These are phyloP conservation scores for Oxyruncus cristatus DNA, from an alignment of 2,113 vertebrate genomes.

Conservation along the genomic window DNA sequence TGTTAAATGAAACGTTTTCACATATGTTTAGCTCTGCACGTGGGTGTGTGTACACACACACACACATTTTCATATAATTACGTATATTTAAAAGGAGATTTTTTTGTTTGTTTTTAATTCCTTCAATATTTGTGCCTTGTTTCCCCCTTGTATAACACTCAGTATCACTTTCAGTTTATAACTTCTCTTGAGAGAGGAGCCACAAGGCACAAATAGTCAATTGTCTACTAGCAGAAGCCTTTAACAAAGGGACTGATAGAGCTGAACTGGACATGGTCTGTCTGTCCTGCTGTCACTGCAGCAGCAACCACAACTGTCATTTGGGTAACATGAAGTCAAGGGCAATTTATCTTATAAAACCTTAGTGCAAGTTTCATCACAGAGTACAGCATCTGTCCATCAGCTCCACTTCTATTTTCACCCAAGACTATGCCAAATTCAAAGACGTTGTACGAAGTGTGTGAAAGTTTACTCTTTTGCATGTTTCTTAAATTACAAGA, in stretches of 20 bases:
- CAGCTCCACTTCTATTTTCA: not conserved
- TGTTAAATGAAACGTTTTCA: not conserved
- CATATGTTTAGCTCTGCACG: not conserved
- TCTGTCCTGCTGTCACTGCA: constrained; percentile 3
- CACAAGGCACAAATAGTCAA: constrained; percentile 26
- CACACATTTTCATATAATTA: not conserved
- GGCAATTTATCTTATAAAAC: not conserved
- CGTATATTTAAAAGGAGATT: not conserved
- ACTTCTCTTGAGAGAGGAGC: constrained; percentile 15
- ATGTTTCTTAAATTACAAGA: not conserved
- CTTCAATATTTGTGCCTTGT: not conserved
- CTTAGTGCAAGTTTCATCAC: not conserved
- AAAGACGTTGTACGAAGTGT: not conserved
- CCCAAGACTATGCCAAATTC: not conserved
- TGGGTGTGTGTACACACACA: not conserved
- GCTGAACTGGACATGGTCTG: constrained; percentile 4
- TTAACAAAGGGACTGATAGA: constrained; percentile 19
- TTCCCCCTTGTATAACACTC: not conserved
- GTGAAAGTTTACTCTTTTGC: not conserved
- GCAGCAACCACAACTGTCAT: not conserved
- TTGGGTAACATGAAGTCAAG: not conserved
- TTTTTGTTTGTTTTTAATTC: not conserved
- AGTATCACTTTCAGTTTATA: constrained; percentile 24
- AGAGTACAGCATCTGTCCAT: not conserved
- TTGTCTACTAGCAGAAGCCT: not conserved